Base-by-base conservation (phyloP, 2,113 vertebrate genomes). In the Aspiorhynchus laticeps region DNA sequence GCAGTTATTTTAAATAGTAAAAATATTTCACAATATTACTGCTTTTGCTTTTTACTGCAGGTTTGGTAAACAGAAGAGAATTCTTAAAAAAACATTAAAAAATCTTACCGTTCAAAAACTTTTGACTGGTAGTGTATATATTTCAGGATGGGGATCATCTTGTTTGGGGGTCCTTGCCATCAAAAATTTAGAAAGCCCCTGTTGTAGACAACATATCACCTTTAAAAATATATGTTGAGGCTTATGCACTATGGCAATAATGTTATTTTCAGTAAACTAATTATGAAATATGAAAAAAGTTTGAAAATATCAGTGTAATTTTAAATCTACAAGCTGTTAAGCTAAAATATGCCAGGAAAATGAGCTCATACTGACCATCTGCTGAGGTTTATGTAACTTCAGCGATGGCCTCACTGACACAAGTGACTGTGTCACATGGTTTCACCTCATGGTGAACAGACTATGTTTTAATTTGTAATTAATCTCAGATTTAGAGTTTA, bases 301-400 rank as follows among this genome's bases (percentile, higher is more conserved):
- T 36, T 36, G 33, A 3, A 36, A 36, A 38, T 38, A 46, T 46
- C 10, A 46, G 41, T 7, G 41, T 43, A 8, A 43, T 10, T 43
- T n/a, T 53, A n/a, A 80, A 73, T 9, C 65, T 38, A 26, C 24
- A 80, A n/a, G 41, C 65, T 56, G 53, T n/a, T 75, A 4, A 69
- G 17, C 48, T 46, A 61, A 59, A 81, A 31, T 65, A 80, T 83
- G 69, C 26, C 53, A 59, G 56, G 26, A 59, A 77, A 71, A 82
- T 48, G 6, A 85, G 33, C 59, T 76, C n/a, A 46, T 33, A 43
- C 43, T 36, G 59, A 75, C 65, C 86, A 80, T 88, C 81, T 88
- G 79, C 53, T 80, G 19, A 17, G 75, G 43, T 59, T 84, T 83
- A 41, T 85, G 61, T 79, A 88, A 84, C 28, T 21, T 2, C 28